Conservation (phyloP, 1,140 invertebrate genomes). For the Scaptomyza montana region DNA sequence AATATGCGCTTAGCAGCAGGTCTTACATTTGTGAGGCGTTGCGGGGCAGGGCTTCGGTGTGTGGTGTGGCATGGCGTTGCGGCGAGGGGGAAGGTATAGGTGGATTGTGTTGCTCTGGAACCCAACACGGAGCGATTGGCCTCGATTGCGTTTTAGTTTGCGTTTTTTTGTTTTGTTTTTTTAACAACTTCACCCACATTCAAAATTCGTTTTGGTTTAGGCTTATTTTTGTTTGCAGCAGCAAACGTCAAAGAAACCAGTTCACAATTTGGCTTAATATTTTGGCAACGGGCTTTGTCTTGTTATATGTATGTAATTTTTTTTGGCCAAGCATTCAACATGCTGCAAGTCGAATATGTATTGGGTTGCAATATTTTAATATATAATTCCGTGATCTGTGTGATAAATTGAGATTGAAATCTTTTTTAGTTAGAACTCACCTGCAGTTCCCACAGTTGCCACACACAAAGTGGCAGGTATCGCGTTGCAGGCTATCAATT, state of each 20-base stretch:
- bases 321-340: neutral
- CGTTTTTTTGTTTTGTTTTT: constrained; percentile 23
- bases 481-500: constrained; percentile 10
- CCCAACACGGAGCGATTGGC: constrained; percentile 46
- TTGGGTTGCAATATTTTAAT: too few species aligned
- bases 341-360: too few species aligned
- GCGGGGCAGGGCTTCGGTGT: neutral
- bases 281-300: constrained; percentile 39
- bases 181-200: constrained; percentile 81
- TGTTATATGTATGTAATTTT: constrained; percentile 23
- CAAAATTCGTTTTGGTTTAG: constrained; percentile 79
- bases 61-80: neutral
- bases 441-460: constrained; percentile 8
- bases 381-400: constrained; percentile 1
- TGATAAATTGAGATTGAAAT: neutral
- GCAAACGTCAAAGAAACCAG: constrained; percentile 52
- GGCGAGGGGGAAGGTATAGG: neutral
- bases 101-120: constrained; percentile 30
- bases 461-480: neutral
- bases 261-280: constrained; percentile 54
- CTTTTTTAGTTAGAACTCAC: too few species aligned
- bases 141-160: constrained; percentile 55
- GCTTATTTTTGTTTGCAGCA: constrained; percentile 20
- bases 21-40: constrained; percentile 9
- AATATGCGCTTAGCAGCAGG: constrained; percentile 62